Percentiles rank a stretch among this genome's conserved stretches.
Conservation (phyloP, 2,888 invertebrate genomes). For the Acrobasis suavella region DNA sequence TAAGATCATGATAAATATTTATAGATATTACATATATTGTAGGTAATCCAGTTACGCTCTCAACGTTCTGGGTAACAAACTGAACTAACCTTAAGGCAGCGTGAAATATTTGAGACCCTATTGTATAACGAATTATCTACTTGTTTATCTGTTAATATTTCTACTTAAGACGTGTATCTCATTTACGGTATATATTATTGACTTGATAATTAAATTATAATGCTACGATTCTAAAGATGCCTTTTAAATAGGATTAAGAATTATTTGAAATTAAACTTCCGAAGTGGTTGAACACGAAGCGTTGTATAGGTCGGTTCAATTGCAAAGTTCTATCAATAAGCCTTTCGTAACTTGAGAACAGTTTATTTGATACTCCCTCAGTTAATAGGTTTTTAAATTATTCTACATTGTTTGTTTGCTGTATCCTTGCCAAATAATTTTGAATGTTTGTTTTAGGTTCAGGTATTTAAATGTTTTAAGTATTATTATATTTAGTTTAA, state of each 20-base stretch:
- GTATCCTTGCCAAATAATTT: background rate
- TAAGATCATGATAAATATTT: no score
- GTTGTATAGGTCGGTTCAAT: constrained; percentile 1
- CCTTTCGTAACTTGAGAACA: background rate
- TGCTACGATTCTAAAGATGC: background rate
- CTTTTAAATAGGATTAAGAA: constrained; percentile 1
- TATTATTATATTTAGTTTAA: no score
- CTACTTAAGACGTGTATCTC: background rate
- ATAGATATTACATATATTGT: no score
- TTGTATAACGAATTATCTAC: no score
- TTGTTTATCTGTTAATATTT: background rate
- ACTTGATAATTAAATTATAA: background rate
- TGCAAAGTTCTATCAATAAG: constrained; percentile 10
- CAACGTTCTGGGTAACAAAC: no score
- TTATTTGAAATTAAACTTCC: constrained; percentile 12
- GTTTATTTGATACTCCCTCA: constrained; percentile 5
- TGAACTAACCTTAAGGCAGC: no score
- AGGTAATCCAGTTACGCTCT: no score
- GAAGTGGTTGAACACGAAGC: constrained; percentile 1
- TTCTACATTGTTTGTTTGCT: background rate
- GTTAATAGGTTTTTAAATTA: background rate
- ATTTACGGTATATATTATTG: background rate
- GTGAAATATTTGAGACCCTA: no score
- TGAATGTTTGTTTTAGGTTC: background rate
- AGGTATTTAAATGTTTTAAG: no score